Conservation (phyloP, 2,888 invertebrate species). For the Drosophila trichaetosa region DNA sequence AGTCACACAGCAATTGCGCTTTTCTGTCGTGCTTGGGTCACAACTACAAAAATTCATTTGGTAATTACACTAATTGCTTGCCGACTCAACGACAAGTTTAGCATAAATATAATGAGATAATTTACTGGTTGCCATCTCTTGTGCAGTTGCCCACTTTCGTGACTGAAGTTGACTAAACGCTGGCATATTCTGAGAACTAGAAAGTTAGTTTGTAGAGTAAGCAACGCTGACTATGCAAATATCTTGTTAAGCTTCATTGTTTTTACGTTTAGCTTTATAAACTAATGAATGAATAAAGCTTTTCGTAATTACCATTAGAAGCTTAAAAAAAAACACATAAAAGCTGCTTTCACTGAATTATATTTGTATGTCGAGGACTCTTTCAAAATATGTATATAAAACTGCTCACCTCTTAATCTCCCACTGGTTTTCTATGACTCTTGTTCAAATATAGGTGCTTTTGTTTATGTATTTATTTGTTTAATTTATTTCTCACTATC, state of each 20-base stretch:
- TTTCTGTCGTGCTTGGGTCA: conserved; percentile 2
- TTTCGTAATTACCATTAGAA: not conserved
- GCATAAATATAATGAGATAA: conserved; percentile 57
- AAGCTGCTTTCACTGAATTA: not conserved
- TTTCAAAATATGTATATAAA: not conserved
- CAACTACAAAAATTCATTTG: conserved; percentile 38
- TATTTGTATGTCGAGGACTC: not conserved
- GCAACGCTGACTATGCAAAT: not conserved
- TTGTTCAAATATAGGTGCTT: not conserved
- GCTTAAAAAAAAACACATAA: not conserved
- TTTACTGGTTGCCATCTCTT: conserved; percentile 51
- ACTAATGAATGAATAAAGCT: not conserved
- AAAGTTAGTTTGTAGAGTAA: not conserved
- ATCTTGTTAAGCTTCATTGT: not conserved
- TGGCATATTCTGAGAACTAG: conserved; percentile 8
- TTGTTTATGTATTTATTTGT: not conserved
- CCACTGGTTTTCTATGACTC: not conserved
- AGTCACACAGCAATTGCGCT: conserved; percentile 19
- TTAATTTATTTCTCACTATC: not conserved
- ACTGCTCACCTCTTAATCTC: not conserved
- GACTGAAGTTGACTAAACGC: not conserved
- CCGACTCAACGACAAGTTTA: conserved; percentile 20
- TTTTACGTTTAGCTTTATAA: not conserved
- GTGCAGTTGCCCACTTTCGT: conserved; percentile 10
- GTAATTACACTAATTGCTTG: conserved; percentile 69